These are phyloP conservation scores for Trichogramma evanescens DNA, from an alignment of 2,888 invertebrate species.

Conservation along the genomic window DNA sequence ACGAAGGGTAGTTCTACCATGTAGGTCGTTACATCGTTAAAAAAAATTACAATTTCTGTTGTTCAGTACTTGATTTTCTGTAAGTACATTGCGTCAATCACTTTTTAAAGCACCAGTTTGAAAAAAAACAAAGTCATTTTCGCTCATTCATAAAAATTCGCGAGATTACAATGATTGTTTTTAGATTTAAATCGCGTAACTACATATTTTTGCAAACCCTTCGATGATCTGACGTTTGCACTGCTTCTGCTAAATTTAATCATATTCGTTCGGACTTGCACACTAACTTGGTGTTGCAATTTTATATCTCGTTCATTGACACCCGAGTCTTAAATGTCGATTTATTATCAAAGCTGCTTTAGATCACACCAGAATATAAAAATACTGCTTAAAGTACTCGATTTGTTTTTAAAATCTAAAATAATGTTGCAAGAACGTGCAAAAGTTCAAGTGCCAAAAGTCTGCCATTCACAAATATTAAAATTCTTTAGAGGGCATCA, in stretches of 20 bases:
- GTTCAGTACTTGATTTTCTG: conserved; percentile 15
- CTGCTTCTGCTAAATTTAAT: conserved; percentile 3
- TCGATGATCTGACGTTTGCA: not conserved
- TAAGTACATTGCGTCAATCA: conserved; percentile 22
- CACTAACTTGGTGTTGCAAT: not conserved
- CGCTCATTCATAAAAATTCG: not conserved
- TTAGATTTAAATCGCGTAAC: conserved; percentile 10
- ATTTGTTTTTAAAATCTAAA: conserved; percentile 9
- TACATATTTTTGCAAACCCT: conserved; percentile 1
- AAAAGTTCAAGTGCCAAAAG: conserved; percentile 12
- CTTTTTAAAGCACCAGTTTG: conserved; percentile 15
- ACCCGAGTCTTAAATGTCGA: conserved; percentile 3
- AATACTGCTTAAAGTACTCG: conserved; percentile 21
- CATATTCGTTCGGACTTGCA: not conserved
- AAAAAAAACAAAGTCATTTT: conserved; percentile 9
- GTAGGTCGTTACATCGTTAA: conserved; percentile 15
- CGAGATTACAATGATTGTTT: no score
- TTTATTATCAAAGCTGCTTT: not conserved
- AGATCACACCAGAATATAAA: conserved; percentile 18
- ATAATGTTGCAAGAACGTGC: conserved; percentile 3
- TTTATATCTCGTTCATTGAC: conserved; percentile 3
- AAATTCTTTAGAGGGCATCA: not conserved
- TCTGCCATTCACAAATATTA: not conserved
- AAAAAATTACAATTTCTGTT: conserved; percentile 6
- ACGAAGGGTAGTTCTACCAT: no score